Evolutionary conservation across 2,797 vertebrate genomes (phyloP).

Genomic region (Cyclura pinguis): DNA sequence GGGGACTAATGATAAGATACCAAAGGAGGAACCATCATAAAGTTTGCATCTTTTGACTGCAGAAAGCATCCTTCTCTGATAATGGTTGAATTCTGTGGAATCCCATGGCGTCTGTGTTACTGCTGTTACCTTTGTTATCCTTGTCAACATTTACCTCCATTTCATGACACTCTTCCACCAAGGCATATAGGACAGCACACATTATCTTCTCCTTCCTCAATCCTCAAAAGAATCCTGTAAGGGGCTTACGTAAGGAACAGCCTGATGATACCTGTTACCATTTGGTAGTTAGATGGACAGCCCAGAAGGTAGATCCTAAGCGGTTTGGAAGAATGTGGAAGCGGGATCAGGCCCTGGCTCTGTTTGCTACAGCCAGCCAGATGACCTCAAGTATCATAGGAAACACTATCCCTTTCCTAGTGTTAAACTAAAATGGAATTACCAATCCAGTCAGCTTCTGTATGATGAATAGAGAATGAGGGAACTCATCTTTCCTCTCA

Average conservation of each 20-base stretch:
- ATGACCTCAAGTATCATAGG: not conserved
- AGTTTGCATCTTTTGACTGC: not conserved
- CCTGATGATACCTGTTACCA: not conserved
- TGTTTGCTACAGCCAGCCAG: not conserved
- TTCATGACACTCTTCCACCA: not conserved
- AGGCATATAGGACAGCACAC: not conserved
- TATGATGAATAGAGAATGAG: no score
- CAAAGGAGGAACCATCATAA: not conserved
- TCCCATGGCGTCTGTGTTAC: not conserved
- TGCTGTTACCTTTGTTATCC: not conserved
- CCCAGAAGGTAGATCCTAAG: not conserved
- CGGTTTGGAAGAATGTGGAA: not conserved
- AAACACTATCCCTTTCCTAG: no score
- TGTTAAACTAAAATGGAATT: no score
- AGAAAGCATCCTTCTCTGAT: not conserved
- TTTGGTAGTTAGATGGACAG: not conserved
- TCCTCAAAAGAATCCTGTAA: not conserved
- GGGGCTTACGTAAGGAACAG: not conserved
- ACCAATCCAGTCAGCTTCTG: no score
- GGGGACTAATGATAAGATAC: not conserved
- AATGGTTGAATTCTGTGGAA: not conserved
- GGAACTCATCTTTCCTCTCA: no score
- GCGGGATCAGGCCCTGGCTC: no score
- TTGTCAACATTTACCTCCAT: not conserved
- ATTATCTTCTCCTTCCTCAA: not conserved